phyloP scores from a whole-genome alignment of 2,888 invertebrate species.

The Phragmatobia fuliginosa region DNA sequence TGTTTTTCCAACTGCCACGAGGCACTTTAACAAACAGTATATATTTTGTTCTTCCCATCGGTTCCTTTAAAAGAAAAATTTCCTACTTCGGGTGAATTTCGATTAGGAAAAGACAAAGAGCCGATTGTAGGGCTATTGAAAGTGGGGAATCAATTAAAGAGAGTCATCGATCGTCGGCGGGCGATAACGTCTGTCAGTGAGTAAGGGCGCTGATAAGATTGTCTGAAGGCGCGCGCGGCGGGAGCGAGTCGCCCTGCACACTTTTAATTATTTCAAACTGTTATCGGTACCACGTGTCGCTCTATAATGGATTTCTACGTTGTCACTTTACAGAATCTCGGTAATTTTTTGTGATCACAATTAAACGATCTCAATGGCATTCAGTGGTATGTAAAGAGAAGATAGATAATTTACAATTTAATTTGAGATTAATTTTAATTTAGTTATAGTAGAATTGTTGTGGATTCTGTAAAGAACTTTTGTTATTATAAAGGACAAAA shows the following conservation, averaged over 20 bases:
- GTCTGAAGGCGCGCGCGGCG: constrained; percentile 43
- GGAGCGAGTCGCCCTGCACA: constrained; percentile 37
- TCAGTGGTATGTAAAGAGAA: neutral
- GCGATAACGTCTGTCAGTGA: constrained; percentile 76
- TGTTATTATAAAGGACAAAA: neutral
- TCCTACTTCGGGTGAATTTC: constrained; percentile 72
- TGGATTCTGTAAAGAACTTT: neutral
- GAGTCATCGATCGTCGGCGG: constrained; percentile 75
- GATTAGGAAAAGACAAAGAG: constrained; percentile 82
- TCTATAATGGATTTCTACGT: constrained; percentile 30
- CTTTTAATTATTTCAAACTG: constrained; percentile 70
- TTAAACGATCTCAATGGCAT: neutral
- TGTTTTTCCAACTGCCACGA: constrained; percentile 60
- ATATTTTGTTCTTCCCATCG: constrained; percentile 64
- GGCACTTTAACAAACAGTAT: constrained; percentile 68
- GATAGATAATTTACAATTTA: neutral
- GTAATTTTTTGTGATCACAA: neutral
- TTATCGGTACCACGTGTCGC: constrained; percentile 51
- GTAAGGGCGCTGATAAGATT: constrained; percentile 69
- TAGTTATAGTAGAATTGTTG: neutral
- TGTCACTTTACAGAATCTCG: constrained; percentile 23
- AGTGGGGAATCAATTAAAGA: constrained; percentile 84
- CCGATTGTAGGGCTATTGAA: constrained; percentile 70
- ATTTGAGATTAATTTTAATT: neutral
- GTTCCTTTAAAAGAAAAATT: constrained; percentile 71